These are phyloP conservation scores for Actinopyga echinites DNA, from an alignment of 53 echinoderm and acorn worm genomes.

Conservation along the genomic window DNA sequence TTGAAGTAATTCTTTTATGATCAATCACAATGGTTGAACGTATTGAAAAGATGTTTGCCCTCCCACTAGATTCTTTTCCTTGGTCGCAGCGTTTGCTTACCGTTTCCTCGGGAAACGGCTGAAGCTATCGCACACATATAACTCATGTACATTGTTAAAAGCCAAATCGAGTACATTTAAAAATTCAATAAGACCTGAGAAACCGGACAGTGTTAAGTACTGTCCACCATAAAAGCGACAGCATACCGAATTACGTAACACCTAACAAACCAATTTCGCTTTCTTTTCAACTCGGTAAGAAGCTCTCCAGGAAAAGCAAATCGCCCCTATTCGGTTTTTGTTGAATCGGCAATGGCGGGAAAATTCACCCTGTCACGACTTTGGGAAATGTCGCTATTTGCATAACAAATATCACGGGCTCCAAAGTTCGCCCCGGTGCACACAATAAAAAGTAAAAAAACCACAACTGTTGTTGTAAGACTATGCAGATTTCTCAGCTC, in stretches of 20 bases:
- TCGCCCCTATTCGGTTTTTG: conserved; percentile 16
- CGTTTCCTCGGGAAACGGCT: conserved; percentile 14
- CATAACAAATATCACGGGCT: conserved; percentile 42
- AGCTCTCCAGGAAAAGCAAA: conserved; percentile 27
- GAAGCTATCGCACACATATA: not conserved
- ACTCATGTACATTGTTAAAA: conserved; percentile 16
- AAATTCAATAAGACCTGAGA: conserved; percentile 16
- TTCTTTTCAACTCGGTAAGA: conserved; percentile 16
- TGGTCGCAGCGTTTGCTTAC: not conserved
- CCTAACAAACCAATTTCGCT: not conserved
- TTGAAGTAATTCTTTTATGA: no score
- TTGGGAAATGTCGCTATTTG: conserved; percentile 38
- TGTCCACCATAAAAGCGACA: not conserved
- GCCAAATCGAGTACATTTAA: conserved; percentile 9
- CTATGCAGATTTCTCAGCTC: conserved; percentile 12
- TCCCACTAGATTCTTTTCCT: no score
- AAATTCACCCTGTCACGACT: conserved; percentile 40
- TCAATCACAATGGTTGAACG: no score
- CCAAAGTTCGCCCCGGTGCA: conserved; percentile 45
- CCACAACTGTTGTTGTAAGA: conserved; percentile 39
- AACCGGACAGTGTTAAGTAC: conserved; percentile 5
- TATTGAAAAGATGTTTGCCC: no score
- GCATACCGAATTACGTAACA: conserved; percentile 31
- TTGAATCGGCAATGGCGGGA: conserved; percentile 36
- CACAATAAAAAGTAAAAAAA: conserved; percentile 32